phyloP scores from a whole-genome alignment of 2,888 invertebrate species.

The Pristionchus fissidentatus region DNA sequence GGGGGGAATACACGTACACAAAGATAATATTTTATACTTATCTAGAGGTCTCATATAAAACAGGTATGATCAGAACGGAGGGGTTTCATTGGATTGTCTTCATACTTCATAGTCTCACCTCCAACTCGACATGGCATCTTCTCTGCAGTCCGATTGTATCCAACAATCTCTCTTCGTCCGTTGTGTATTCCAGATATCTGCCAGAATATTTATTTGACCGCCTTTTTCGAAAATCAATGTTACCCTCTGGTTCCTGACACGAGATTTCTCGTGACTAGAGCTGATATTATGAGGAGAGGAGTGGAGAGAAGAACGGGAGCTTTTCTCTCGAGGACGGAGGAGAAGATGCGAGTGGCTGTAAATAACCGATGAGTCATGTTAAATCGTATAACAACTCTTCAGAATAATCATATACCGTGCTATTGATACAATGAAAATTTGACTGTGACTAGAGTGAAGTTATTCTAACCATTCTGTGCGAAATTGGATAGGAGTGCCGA shows the following conservation, averaged over 20 bases:
- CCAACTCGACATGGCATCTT: constrained; percentile 61
- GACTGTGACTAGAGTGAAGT: not conserved
- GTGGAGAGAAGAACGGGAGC: constrained; percentile 57
- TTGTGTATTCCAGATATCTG: constrained; percentile 61
- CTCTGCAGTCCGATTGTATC: constrained; percentile 55
- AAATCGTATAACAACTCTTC: too few relatives aligned
- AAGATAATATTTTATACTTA: too few relatives aligned
- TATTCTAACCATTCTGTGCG: constrained; percentile 9
- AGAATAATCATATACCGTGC: not conserved
- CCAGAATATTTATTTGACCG: not conserved
- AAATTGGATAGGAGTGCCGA: not conserved
- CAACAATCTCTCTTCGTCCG: constrained; percentile 60
- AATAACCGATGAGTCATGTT: not conserved
- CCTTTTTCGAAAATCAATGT: not conserved
- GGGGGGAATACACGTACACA: too few relatives aligned
- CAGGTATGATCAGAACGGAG: too few relatives aligned
- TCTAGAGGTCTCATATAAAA: too few relatives aligned
- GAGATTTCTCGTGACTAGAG: constrained; percentile 57
- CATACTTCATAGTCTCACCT: too few relatives aligned
- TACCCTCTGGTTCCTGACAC: constrained; percentile 60
- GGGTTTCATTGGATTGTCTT: too few relatives aligned
- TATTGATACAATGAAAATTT: not conserved
- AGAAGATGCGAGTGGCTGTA: constrained; percentile 57
- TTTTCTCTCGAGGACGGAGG: constrained; percentile 50
- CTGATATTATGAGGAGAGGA: constrained; percentile 55